Evolutionary conservation across 2,113 vertebrate genomes (phyloP).

Genomic region (Ia io): DNA sequence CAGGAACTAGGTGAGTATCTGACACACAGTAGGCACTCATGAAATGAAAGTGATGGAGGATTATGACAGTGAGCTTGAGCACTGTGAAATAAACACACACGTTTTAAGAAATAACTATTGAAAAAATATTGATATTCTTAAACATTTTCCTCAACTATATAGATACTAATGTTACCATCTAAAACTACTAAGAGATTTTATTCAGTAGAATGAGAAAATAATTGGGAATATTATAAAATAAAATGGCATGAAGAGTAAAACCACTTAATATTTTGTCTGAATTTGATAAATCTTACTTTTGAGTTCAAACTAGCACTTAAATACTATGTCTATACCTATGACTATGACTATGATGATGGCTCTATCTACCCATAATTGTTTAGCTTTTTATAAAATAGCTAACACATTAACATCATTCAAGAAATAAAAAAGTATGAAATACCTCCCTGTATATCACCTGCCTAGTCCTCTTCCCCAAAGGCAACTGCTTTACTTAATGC

Average conservation of each 20-base stretch:
- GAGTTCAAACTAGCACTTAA: neutral
- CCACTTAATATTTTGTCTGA: neutral
- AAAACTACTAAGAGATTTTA: neutral
- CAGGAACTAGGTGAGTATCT: neutral
- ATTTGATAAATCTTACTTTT: neutral
- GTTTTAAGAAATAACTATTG: neutral
- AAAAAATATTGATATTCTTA: neutral
- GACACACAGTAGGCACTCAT: neutral
- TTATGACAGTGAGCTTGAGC: neutral
- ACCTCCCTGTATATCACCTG: neutral
- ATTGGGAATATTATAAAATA: neutral
- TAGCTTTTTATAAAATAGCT: neutral
- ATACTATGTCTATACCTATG: neutral
- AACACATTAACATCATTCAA: neutral
- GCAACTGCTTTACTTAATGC: neutral
- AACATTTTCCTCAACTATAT: conserved; percentile 22
- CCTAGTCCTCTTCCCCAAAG: neutral
- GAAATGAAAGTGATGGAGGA: neutral
- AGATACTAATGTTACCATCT: neutral
- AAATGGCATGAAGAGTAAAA: neutral
- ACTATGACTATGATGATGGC: neutral
- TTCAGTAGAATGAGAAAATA: neutral
- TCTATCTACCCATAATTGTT: neutral
- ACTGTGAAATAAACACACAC: neutral
- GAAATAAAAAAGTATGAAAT: neutral